phyloP scores from a whole-genome alignment of 1,140 invertebrate genomes.

The Chironomus striatipennis region DNA sequence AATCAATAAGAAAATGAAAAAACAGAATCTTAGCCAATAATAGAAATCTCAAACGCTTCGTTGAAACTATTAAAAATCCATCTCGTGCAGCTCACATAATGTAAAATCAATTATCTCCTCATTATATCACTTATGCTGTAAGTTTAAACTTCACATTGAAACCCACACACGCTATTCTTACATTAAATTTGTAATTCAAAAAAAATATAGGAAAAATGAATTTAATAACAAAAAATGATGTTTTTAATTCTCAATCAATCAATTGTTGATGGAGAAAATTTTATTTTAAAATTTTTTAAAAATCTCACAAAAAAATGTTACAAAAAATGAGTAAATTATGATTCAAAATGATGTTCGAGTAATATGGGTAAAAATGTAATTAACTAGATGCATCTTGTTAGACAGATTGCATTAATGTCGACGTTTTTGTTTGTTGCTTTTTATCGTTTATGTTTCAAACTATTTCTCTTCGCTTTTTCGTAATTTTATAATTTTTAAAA shows the following conservation, averaged over 20 bases:
- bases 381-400: slow-evolving; percentile 2
- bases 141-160: background rate
- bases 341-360: slow-evolving; percentile 17
- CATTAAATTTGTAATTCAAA: too few relatives aligned
- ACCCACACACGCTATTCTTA: background rate
- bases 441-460: too few relatives aligned
- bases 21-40: background rate
- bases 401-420: background rate
- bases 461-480: too few relatives aligned
- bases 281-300: too few relatives aligned
- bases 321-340: slow-evolving; percentile 9
- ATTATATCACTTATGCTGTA: background rate
- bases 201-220: too few relatives aligned
- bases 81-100: background rate
- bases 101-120: background rate
- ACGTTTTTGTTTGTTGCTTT: too few relatives aligned
- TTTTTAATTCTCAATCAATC: too few relatives aligned
- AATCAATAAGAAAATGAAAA: background rate
- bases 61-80: background rate
- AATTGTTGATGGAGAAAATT: too few relatives aligned
- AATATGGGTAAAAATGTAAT: slow-evolving; percentile 22
- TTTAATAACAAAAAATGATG: too few relatives aligned
- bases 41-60: background rate
- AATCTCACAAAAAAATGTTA: background rate
- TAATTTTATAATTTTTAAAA: too few relatives aligned